Conservation (phyloP, 2,888 invertebrate genomes). For the Gerosis bhagava region DNA sequence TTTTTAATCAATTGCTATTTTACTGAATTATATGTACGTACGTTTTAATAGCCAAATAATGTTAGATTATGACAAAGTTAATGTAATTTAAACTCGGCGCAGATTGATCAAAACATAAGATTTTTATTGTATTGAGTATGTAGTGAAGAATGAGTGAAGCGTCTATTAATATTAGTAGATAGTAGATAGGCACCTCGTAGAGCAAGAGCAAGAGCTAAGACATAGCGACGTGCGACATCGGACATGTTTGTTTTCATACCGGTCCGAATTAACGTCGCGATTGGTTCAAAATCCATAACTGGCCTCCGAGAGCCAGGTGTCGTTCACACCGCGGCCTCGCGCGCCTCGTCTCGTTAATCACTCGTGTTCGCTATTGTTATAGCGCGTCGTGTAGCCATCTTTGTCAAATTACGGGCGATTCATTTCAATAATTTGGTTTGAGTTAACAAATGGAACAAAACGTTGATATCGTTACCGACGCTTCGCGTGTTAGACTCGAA, state of each 20-base stretch:
- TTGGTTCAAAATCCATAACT: constrained; percentile 82
- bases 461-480: constrained; percentile 52
- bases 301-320: constrained; percentile 81
- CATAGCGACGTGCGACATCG: constrained; percentile 56
- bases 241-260: constrained; percentile 79
- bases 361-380: constrained; percentile 80
- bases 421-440: constrained; percentile 67
- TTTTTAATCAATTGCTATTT: too few species aligned
- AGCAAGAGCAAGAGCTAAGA: constrained; percentile 57
- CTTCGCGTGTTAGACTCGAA: constrained; percentile 58
- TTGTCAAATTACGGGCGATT: constrained; percentile 78
- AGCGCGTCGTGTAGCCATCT: constrained; percentile 79
- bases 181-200: constrained; percentile 52
- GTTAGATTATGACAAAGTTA: too few species aligned
- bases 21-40: too few species aligned
- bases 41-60: too few species aligned
- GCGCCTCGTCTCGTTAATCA: constrained; percentile 81
- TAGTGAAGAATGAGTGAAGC: constrained; percentile 53
- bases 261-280: constrained; percentile 81
- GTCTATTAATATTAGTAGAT: constrained; percentile 53
- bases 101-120: constrained; percentile 42
- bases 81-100: too few species aligned
- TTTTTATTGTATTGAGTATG: constrained; percentile 56
- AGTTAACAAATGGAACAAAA: constrained; percentile 67
- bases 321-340: constrained; percentile 83